Evolutionary conservation across 2,113 vertebrate species (phyloP).

Genomic region (Ceyx margarethae): DNA sequence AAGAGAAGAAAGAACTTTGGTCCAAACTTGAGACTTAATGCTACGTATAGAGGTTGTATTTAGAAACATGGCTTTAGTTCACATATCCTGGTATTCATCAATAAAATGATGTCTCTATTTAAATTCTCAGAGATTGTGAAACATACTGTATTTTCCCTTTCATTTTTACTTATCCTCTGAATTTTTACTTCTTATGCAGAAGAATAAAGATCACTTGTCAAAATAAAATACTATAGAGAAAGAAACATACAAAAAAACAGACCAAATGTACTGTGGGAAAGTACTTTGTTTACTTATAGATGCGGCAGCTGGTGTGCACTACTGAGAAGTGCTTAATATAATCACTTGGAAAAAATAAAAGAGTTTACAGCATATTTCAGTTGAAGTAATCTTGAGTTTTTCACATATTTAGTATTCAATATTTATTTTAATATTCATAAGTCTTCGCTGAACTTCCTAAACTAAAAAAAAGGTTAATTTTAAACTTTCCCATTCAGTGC

Average conservation of each 20-base stretch:
- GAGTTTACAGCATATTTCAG: slow-evolving; percentile 59
- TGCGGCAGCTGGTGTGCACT: slow-evolving; percentile 69
- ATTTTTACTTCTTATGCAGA: slow-evolving; percentile 52
- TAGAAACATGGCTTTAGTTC: background rate
- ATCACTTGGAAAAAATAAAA: slow-evolving; percentile 66
- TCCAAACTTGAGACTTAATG: background rate
- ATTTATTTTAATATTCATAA: slow-evolving; percentile 60
- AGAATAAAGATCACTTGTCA: slow-evolving; percentile 74
- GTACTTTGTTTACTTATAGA: slow-evolving; percentile 61
- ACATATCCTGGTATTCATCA: background rate
- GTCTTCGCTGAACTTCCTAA: background rate
- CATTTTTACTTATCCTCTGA: slow-evolving; percentile 52
- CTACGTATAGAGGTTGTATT: background rate
- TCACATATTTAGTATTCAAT: slow-evolving; percentile 41
- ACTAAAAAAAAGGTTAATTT: slow-evolving; percentile 42
- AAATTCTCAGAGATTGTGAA: slow-evolving; percentile 33
- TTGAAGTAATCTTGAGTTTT: slow-evolving; percentile 64
- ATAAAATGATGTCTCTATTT: slow-evolving; percentile 29
- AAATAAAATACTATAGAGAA: slow-evolving; percentile 68
- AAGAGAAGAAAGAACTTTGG: background rate
- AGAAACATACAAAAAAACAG: slow-evolving; percentile 57
- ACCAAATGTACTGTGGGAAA: slow-evolving; percentile 69
- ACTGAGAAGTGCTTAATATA: slow-evolving; percentile 72
- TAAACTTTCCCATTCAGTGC: slow-evolving; percentile 18
- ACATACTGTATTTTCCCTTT: slow-evolving; percentile 20